Conservation (phyloP, 2,113 vertebrate genomes). For the Syrrhaptes paradoxus region DNA sequence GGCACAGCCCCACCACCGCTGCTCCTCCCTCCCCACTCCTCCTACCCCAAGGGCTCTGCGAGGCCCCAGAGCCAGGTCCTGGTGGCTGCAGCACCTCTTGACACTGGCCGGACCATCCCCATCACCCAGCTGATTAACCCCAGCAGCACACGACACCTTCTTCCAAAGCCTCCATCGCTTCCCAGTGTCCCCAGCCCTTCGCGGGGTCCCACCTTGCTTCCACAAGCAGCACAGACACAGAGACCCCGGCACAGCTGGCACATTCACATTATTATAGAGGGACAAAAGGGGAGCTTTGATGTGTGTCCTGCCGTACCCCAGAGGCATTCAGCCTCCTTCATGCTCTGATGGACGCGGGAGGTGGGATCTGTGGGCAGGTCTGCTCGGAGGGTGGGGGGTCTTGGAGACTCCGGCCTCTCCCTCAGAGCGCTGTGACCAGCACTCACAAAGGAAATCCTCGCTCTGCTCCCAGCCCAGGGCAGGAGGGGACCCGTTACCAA, state of each 20-base stretch:
- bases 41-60: not conserved
- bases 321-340: not conserved
- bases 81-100: not conserved
- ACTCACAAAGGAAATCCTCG: not conserved
- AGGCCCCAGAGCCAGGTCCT: not conserved
- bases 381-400: not conserved
- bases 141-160: not conserved
- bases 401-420: not conserved
- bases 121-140: not conserved
- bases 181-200: not conserved
- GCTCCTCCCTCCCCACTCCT: not conserved
- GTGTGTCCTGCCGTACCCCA: not conserved
- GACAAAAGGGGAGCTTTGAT: conserved; percentile 12
- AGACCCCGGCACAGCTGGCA: not conserved
- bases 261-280: not conserved
- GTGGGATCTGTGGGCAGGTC: not conserved
- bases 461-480: not conserved
- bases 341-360: not conserved
- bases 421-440: not conserved
- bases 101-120: not conserved
- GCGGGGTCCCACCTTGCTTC: not conserved
- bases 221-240: not conserved
- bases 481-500: not conserved
- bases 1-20: not conserved
- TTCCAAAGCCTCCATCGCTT: not conserved